Base-by-base conservation (phyloP, 2,888 invertebrate genomes). In the Drosophila mimetica region DNA sequence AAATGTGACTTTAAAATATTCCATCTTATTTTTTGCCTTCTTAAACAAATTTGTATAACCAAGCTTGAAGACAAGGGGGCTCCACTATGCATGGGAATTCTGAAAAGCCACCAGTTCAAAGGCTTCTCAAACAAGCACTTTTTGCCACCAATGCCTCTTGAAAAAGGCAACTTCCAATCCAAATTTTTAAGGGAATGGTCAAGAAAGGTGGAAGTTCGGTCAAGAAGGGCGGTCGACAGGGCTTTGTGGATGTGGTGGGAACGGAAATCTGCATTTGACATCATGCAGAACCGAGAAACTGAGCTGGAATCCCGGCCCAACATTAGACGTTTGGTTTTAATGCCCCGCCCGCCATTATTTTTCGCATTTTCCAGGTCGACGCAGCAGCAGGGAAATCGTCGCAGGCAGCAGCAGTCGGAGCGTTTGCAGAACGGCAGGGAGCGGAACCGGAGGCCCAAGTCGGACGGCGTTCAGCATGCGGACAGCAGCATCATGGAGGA, bases 401-500 rank as follows among this genome's bases (percentile, higher is more conserved):
- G 90, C 61, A 89, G 90, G 65, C 90, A 78, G 51, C 79, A 86
- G 64, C 90, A 90, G 73, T 83, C 84, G 73, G 81, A 81, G 55
- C 77, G 81, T 20, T 71, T 83, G 63, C 89, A 89, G 67, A 89
- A 86, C 66, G 89, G 86, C 63, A 88, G 90, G 69, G 91, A 91
- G 70, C 87, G 90, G 39, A 91, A 80, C 76, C 89, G 90, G 57
- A 90, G 91, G 52, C 91, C 90, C 50, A 90, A 91, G 77, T 87
- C 90, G 53, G 91, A 92, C 80, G 90, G 89, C 41, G 79, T 90
- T 64, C 90, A 91, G 75, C 91, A 90, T 86, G 90, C 90, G 61
- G 91, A 91, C 74, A 91, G 91, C 74, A 91, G 90, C 76, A 88
- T 91, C 57, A 90, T 91, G 90, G 91, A 92, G 63, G 91, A 92